A percentile compares a stretch with the other conserved stretches of the same genome.
These are phyloP conservation scores for Eleginops maclovinus DNA, from an alignment of 2,113 vertebrate species.

Conservation along the genomic window DNA sequence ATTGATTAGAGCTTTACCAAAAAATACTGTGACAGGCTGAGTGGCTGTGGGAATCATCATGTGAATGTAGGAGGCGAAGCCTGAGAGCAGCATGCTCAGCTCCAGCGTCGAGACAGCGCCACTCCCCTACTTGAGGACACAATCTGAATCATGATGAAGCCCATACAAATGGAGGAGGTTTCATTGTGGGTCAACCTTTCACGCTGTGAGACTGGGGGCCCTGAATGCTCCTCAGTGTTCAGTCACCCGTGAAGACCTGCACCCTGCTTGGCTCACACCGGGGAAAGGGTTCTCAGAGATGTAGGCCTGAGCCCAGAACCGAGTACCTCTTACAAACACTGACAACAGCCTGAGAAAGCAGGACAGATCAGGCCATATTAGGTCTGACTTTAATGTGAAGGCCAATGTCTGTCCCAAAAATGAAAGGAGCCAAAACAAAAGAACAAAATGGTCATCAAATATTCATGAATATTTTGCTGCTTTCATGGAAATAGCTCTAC, in stretches of 20 bases:
- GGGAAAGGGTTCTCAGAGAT: conserved; percentile 76
- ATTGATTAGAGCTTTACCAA: conserved; percentile 12
- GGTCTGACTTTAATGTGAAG: conserved; percentile 21
- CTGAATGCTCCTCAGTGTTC: conserved; percentile 75
- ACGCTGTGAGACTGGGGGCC: conserved; percentile 61
- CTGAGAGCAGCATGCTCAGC: conserved; percentile 35
- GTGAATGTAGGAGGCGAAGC: conserved; percentile 20
- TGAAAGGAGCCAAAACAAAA: neutral
- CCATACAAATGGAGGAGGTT: conserved; percentile 67
- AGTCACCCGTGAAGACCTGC: conserved; percentile 78
- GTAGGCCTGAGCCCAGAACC: conserved; percentile 29
- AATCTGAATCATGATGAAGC: conserved; percentile 76
- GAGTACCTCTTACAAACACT: conserved; percentile 33
- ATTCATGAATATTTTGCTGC: neutral
- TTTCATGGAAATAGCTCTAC: conserved; percentile 21
- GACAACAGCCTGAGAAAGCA: conserved; percentile 40
- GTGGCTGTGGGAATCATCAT: conserved; percentile 63
- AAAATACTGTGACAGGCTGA: conserved; percentile 42
- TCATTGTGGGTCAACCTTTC: conserved; percentile 78
- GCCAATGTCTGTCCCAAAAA: conserved; percentile 7
- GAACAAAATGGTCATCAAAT: conserved; percentile 1
- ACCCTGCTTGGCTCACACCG: conserved; percentile 57
- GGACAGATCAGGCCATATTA: conserved; percentile 11
- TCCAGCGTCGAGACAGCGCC: conserved; percentile 49
- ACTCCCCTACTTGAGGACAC: conserved; percentile 70